These are phyloP conservation scores for Drosophila tsacasi DNA, from an alignment of 1,140 invertebrate genomes.

Conservation along the genomic window DNA sequence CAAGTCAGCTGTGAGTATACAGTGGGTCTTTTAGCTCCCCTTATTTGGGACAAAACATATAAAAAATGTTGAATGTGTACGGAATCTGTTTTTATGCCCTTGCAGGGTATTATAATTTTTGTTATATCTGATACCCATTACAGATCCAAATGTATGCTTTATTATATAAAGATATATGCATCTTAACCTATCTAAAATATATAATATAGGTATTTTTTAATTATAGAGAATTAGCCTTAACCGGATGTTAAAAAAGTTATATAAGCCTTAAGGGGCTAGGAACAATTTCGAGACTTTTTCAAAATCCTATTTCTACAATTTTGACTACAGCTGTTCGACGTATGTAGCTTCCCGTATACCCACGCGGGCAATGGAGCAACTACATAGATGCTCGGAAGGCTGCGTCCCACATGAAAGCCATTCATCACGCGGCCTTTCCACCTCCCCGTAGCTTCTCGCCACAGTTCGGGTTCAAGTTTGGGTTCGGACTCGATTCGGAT, in stretches of 20 bases:
- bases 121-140: not conserved
- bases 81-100: no score
- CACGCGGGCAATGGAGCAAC: conserved; percentile 37
- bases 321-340: conserved; percentile 11
- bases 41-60: no score
- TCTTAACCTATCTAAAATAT: no score
- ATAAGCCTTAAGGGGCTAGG: not conserved
- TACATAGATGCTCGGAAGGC: conserved; percentile 53
- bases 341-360: conserved; percentile 44
- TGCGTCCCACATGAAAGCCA: conserved; percentile 80
- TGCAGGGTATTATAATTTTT: not conserved
- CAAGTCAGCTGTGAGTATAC: not conserved
- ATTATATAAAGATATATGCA: no score
- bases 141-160: not conserved
- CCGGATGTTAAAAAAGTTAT: not conserved
- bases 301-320: conserved; percentile 3
- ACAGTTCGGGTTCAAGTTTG: conserved; percentile 15
- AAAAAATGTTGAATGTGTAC: no score
- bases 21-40: not conserved
- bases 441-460: conserved; percentile 7
- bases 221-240: not conserved
- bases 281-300: not conserved
- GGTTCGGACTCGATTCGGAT: conserved; percentile 32
- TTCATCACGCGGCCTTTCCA: conserved; percentile 59
- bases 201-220: not conserved